phyloP scores from a whole-genome alignment of 1,140 invertebrate species.

The Leguminivora glycinivorella region DNA sequence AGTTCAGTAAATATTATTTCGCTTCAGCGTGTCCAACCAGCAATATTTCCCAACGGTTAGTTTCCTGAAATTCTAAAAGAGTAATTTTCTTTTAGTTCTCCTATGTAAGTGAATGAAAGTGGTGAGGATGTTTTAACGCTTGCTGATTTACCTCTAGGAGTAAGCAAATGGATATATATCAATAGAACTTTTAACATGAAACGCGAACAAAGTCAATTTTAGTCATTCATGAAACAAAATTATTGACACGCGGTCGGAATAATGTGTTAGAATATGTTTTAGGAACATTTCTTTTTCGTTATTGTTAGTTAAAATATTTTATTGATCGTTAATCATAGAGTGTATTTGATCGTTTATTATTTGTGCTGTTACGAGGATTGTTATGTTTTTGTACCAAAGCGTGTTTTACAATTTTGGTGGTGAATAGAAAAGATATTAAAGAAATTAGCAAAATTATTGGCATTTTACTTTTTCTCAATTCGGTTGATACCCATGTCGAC shows the following conservation, averaged over 20 bases:
- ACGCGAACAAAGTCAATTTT: conserved; percentile 57
- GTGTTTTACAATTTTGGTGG: conserved; percentile 53
- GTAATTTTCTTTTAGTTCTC: not conserved
- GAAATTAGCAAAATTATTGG: conserved; percentile 36
- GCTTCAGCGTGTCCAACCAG: too few relatives aligned
- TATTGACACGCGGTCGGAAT: conserved; percentile 30
- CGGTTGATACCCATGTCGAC: not conserved
- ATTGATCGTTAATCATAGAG: conserved; percentile 43
- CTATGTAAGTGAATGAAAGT: not conserved
- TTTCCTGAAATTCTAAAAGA: too few relatives aligned
- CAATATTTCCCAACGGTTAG: too few relatives aligned
- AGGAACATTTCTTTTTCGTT: conserved; percentile 41
- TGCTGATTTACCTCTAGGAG: conserved; percentile 5
- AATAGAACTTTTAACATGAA: conserved; percentile 26
- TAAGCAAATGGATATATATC: conserved; percentile 22
- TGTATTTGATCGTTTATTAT: conserved; percentile 31
- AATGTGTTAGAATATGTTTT: conserved; percentile 33
- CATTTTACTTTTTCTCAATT: not conserved
- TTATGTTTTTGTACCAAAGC: conserved; percentile 57
- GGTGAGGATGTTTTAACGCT: not conserved
- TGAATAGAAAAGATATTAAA: conserved; percentile 41
- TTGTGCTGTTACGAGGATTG: conserved; percentile 47
- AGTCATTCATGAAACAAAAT: conserved; percentile 41
- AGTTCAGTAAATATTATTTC: too few relatives aligned
- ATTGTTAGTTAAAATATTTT: conserved; percentile 42